Evolutionary conservation across 2,113 vertebrate genomes (phyloP).

Genomic region (Apodemus sylvaticus): DNA sequence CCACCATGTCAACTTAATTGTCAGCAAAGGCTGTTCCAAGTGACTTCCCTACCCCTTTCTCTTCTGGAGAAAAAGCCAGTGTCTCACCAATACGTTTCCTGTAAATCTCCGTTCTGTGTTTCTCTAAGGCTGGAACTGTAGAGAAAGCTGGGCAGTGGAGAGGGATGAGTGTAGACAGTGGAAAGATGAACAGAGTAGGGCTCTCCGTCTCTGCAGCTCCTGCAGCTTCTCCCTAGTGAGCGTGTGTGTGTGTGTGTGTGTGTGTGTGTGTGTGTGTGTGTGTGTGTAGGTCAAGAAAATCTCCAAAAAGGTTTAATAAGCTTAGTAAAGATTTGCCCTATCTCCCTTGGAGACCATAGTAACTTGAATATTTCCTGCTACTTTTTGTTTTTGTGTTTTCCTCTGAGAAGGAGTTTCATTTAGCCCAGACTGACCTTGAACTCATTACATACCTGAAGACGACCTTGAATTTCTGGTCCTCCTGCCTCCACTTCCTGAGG

Average conservation of each 20-base stretch:
- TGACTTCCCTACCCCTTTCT: not conserved
- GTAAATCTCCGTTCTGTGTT: not conserved
- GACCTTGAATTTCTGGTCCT: not conserved
- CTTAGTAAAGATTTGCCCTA: slow-evolving; percentile 7
- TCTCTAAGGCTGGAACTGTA: not conserved
- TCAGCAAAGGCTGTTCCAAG: not conserved
- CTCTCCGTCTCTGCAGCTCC: not conserved
- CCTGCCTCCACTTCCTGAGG: not conserved
- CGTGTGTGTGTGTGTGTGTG: not conserved
- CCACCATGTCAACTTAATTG: not conserved
- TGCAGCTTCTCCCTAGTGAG: not conserved
- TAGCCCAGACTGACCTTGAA: not conserved
- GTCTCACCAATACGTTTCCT: not conserved
- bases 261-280: not conserved
- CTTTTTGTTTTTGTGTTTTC: not conserved
- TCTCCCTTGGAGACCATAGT: not conserved
- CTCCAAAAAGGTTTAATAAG: not conserved
- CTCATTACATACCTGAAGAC: not conserved
- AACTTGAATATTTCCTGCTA: not conserved
- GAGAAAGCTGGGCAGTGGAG: not conserved
- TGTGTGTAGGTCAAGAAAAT: not conserved
- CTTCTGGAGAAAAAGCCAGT: not conserved
- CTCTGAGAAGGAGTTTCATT: not conserved
- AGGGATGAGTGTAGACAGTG: not conserved
- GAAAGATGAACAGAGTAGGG: not conserved